Percentiles rank a stretch among this genome's conserved stretches.
phyloP scores from a whole-genome alignment of 2,113 vertebrate species.

The Rhombomys opimus region DNA sequence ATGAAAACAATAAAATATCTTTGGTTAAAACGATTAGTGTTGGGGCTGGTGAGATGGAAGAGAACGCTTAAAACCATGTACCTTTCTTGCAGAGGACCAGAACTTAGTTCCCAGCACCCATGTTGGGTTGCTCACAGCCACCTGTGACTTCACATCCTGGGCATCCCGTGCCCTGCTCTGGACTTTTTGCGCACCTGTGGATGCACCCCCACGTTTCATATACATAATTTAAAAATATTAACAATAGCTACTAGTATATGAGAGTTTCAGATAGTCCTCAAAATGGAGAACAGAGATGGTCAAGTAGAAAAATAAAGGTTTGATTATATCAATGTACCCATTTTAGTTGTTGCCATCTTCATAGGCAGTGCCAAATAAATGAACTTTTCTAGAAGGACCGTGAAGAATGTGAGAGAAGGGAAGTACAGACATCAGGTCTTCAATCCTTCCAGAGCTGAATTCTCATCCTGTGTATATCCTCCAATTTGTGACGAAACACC shows the following conservation, averaged over 20 bases:
- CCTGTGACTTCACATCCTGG: not conserved
- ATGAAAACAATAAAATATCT: not conserved
- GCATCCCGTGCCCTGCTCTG: not conserved
- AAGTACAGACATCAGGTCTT: not conserved
- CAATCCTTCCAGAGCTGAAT: not conserved
- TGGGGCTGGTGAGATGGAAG: not conserved
- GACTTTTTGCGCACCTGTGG: not conserved
- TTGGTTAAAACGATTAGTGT: not conserved
- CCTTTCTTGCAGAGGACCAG: not conserved
- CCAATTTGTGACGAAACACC: not conserved
- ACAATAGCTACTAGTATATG: not conserved
- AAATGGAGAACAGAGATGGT: not conserved
- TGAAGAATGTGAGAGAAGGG: not conserved
- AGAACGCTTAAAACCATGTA: not conserved
- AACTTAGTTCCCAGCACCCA: not conserved
- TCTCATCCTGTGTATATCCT: not conserved
- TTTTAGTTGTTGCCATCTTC: not conserved
- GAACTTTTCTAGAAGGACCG: slow-evolving; percentile 15
- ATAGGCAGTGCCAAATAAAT: not conserved
- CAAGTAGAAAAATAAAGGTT: slow-evolving; percentile 7
- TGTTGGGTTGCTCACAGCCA: too few relatives aligned
- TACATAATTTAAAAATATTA: not conserved
- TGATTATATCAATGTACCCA: not conserved
- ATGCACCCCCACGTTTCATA: not conserved
- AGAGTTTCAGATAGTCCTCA: not conserved